Conservation (phyloP, 2,113 vertebrate species). For the Rhegmatorhina hoffmannsi region DNA sequence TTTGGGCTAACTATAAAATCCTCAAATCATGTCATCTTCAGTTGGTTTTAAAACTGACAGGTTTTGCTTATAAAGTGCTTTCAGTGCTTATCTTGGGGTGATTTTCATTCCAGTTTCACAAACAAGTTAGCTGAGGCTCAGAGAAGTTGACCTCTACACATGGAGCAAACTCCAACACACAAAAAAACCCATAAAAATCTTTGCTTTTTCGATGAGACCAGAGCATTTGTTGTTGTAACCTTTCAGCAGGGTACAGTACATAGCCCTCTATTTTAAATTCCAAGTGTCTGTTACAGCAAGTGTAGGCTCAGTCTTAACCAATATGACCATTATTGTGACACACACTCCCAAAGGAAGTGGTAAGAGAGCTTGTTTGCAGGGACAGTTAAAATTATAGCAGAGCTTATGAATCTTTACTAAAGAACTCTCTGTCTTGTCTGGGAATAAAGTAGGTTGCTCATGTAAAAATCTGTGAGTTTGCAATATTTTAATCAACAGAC, state of each 20-base stretch:
- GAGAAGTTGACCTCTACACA: neutral
- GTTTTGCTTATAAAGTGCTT: neutral
- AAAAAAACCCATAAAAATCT: neutral
- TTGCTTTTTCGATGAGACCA: neutral
- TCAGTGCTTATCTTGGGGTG: neutral
- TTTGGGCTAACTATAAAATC: neutral
- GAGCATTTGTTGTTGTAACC: neutral
- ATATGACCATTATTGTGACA: neutral
- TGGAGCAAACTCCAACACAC: neutral
- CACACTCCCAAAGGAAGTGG: conserved; percentile 21
- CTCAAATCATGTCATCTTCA: neutral
- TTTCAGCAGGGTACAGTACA: neutral
- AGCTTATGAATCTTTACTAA: neutral
- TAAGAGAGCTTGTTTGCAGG: neutral
- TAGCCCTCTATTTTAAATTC: neutral
- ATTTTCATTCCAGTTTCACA: neutral
- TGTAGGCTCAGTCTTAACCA: neutral
- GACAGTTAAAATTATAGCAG: conserved; percentile 25
- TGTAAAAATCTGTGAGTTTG: neutral
- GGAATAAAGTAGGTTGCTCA: neutral
- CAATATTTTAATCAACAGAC: neutral
- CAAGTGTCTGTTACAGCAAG: neutral
- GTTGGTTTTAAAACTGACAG: neutral
- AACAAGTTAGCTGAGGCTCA: neutral
- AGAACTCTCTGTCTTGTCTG: neutral